Conservation (phyloP, 2,888 invertebrate species). For the Pharmacophagus antenor region DNA sequence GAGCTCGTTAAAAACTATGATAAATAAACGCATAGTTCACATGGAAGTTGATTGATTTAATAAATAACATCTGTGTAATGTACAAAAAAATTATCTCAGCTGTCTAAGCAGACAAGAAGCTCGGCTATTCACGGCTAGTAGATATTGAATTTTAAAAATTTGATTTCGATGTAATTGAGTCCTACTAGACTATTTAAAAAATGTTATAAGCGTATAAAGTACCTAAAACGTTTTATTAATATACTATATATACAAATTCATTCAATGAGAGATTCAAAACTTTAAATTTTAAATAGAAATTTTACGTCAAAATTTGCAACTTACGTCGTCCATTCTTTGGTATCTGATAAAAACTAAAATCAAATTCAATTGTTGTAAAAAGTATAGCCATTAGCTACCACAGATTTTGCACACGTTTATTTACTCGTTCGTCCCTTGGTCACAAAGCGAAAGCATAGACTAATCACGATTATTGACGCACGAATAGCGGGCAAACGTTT, state of each 20-base stretch:
- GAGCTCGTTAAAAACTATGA: no score
- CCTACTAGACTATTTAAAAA: no score
- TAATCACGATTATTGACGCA: slow-evolving; percentile 51
- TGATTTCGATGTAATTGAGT: no score
- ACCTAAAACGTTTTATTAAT: no score
- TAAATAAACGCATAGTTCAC: no score
- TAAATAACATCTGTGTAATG: no score
- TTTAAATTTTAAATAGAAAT: background rate
- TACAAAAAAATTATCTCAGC: no score
- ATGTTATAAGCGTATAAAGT: no score
- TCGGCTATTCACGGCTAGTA: no score
- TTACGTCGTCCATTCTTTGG: background rate
- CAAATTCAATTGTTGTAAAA: background rate
- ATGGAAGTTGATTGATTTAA: no score
- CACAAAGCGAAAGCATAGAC: slow-evolving; percentile 46
- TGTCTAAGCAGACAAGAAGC: no score
- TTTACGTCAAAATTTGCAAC: background rate
- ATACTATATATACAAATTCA: background rate
- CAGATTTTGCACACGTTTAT: slow-evolving; percentile 18
- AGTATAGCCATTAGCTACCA: background rate
- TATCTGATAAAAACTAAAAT: background rate
- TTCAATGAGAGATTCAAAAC: background rate
- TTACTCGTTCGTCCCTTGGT: slow-evolving; percentile 37
- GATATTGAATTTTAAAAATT: no score
- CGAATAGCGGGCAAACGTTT: slow-evolving; percentile 43